Conservation (phyloP, 1,140 invertebrate species). For the Pentalonia nigronervosa region DNA sequence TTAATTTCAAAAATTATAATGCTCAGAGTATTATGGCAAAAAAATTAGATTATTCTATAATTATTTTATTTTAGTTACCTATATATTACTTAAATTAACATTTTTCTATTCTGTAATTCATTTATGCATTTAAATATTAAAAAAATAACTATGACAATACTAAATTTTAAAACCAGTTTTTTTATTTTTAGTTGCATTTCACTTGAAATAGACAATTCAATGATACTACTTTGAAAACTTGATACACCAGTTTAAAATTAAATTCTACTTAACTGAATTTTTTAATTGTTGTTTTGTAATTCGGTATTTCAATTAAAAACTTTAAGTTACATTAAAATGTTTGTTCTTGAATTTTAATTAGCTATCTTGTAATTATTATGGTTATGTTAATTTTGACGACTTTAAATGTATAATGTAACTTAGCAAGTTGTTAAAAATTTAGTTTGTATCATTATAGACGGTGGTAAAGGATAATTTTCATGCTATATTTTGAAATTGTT, state of each 20-base stretch:
- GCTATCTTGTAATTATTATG: not conserved
- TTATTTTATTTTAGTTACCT: not conserved
- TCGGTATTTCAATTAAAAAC: slow-evolving; percentile 17
- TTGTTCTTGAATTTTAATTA: not conserved
- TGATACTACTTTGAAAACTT: not conserved
- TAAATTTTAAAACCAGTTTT: not conserved
- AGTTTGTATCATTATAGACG: not conserved
- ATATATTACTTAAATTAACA: not conserved
- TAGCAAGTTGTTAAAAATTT: not conserved
- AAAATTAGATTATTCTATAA: not conserved
- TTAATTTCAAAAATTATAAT: not conserved
- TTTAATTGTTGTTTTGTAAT: not conserved
- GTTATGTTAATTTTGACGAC: not conserved
- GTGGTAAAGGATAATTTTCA: not conserved
- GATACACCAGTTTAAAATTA: not conserved
- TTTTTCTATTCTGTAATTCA: not conserved
- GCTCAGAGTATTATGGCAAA: not conserved
- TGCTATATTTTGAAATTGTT: not conserved
- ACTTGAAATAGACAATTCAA: not conserved
- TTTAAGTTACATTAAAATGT: not conserved
- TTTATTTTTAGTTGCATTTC: not conserved
- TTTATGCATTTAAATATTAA: not conserved
- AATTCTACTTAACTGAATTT: not conserved
- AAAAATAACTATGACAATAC: not conserved
- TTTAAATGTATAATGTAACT: not conserved